Evolutionary conservation across 2,113 vertebrate genomes (phyloP).

Genomic region (Ceyx melanurus): DNA sequence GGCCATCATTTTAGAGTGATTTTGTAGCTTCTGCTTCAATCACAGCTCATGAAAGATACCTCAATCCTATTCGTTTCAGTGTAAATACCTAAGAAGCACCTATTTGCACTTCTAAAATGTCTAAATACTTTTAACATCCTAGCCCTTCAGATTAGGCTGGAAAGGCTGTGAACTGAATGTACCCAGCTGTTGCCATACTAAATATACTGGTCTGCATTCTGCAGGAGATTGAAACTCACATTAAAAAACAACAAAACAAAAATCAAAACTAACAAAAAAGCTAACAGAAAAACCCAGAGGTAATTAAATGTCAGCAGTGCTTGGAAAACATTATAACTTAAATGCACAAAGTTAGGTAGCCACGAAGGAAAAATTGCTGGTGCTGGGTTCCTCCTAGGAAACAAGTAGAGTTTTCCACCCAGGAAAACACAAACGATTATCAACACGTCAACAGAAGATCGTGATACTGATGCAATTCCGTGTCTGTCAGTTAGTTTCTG

Average conservation of each 20-base stretch:
- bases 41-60: neutral
- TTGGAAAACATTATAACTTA: neutral
- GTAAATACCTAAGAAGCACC: neutral
- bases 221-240: neutral
- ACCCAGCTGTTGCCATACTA: neutral
- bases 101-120: neutral
- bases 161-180: neutral
- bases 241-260: neutral
- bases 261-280: neutral
- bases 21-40: neutral
- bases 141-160: neutral
- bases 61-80: neutral
- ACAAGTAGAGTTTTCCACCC: neutral
- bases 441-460: conserved; percentile 48
- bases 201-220: neutral
- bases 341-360: neutral
- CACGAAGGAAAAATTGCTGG: neutral
- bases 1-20: neutral
- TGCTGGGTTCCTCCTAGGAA: neutral
- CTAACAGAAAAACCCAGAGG: neutral
- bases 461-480: conserved; percentile 28
- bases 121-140: neutral
- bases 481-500: conserved; percentile 28
- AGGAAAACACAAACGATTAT: neutral
- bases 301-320: neutral